Conservation (phyloP, 2,113 vertebrate genomes). For the Melanocharis versteri region DNA sequence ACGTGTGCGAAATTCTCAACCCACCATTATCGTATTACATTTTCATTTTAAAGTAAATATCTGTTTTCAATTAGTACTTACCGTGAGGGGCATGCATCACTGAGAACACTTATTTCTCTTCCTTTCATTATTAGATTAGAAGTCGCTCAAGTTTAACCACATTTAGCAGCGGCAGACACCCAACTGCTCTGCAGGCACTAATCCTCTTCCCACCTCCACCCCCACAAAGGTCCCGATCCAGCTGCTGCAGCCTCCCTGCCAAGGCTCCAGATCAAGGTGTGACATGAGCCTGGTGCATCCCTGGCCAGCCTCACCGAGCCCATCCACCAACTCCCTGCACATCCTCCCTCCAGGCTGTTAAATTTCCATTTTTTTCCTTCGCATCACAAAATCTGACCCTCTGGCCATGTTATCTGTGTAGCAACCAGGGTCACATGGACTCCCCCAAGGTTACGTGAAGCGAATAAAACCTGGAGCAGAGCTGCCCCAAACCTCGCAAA, state of each 20-base stretch:
- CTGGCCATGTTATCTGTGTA: rapidly evolving
- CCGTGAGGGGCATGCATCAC: slow-evolving; percentile 61
- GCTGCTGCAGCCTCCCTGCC: not conserved
- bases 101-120: slow-evolving; percentile 59
- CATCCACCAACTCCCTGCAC: not conserved
- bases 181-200: not conserved
- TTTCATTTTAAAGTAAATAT: slow-evolving; percentile 72
- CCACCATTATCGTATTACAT: slow-evolving; percentile 47
- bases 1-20: not conserved
- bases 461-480: not conserved
- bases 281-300: not conserved
- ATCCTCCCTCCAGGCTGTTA: not conserved
- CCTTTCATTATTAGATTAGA: slow-evolving; percentile 67
- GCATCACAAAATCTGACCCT: not conserved
- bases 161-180: slow-evolving; percentile 42
- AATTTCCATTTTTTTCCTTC: not conserved
- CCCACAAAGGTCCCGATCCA: not conserved
- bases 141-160: slow-evolving; percentile 63
- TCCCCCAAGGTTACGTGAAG: not conserved
- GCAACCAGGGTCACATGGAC: rapidly evolving
- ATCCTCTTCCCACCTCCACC: slow-evolving; percentile 19
- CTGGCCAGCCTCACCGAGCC: not conserved
- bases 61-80: slow-evolving; percentile 70
- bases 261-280: not conserved
- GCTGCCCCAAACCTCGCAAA: not conserved